Evolutionary conservation across 92 coral and sea anemone species (phyloP).

Genomic region (Ricordea florida): DNA sequence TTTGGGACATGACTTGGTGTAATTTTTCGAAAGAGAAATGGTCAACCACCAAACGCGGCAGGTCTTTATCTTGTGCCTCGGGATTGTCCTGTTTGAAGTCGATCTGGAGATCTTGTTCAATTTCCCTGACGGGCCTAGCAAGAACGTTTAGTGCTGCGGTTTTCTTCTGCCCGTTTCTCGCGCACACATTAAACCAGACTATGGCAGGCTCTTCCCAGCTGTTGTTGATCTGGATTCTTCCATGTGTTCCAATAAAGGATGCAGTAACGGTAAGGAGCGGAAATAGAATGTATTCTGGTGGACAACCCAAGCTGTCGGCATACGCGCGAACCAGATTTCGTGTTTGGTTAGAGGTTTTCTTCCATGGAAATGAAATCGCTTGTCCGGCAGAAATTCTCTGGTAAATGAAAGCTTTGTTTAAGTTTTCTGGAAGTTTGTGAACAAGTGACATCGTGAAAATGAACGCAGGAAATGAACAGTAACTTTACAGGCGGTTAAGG

Average conservation of each 20-base stretch:
- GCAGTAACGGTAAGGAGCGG: slow-evolving; percentile 26
- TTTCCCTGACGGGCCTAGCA: slow-evolving; percentile 35
- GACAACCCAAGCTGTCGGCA: slow-evolving; percentile 2
- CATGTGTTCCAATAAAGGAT: slow-evolving; percentile 15
- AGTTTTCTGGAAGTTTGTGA: slow-evolving; percentile 22
- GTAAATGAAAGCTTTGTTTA: slow-evolving; percentile 1
- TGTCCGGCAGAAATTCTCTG: slow-evolving; percentile 40
- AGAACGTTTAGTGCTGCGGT: slow-evolving; percentile 31
- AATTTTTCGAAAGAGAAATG: slow-evolving; percentile 57
- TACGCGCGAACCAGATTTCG: slow-evolving; percentile 9
- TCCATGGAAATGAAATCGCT: slow-evolving; percentile 35
- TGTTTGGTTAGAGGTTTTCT: slow-evolving; percentile 11
- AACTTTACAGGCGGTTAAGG: no score
- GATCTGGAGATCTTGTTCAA: slow-evolving; percentile 19
- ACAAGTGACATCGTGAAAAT: neutral
- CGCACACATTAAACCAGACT: slow-evolving; percentile 50
- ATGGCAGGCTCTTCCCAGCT: slow-evolving; percentile 54
- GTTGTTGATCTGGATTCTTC: slow-evolving; percentile 15
- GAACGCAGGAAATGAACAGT: no score
- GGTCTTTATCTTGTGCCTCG: slow-evolving; percentile 33
- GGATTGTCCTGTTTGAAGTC: slow-evolving; percentile 4
- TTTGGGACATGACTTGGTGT: slow-evolving; percentile 6
- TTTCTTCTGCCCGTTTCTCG: slow-evolving; percentile 47
- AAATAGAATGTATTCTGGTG: slow-evolving; percentile 12
- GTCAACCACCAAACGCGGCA: slow-evolving; percentile 42